A percentile compares a stretch with the other conserved stretches of the same genome.
These are phyloP conservation scores for Trissolcus japonicus DNA, from an alignment of 2,888 invertebrate genomes.

Conservation along the genomic window DNA sequence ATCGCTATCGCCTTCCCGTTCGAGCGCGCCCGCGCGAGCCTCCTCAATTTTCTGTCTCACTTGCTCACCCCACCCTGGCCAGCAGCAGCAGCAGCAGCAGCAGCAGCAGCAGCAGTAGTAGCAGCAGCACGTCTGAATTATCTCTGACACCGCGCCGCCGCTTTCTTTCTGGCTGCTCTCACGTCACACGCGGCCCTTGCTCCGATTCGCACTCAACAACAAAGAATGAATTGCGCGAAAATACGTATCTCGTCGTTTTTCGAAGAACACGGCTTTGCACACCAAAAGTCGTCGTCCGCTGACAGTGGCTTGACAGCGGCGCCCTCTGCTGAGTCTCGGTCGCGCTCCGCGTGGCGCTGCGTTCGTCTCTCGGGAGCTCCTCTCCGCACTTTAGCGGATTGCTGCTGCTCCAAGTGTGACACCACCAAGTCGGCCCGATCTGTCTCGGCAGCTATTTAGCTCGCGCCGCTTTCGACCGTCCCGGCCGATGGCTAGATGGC, in stretches of 20 bases:
- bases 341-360: conserved; percentile 27
- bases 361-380: conserved; percentile 5
- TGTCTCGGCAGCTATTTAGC: background rate
- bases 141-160: too few relatives aligned
- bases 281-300: conserved; percentile 41
- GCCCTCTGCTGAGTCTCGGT: conserved; percentile 27
- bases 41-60: background rate
- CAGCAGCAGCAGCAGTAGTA: too few relatives aligned
- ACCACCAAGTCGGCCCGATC: background rate
- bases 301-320: conserved; percentile 24
- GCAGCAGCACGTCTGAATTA: background rate
- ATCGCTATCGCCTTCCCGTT: conserved; percentile 2
- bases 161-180: too few relatives aligned
- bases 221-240: background rate
- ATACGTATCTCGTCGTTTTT: conserved; percentile 8
- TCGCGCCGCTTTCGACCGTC: background rate
- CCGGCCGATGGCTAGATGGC: background rate
- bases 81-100: too few relatives aligned
- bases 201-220: too few relatives aligned
- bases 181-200: too few relatives aligned
- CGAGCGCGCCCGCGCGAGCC: background rate
- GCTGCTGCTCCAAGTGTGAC: too few relatives aligned
- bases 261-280: too few relatives aligned
- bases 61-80: conserved; percentile 6
- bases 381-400: background rate